phyloP scores from a whole-genome alignment of 2,797 vertebrate species.

The Peromyscus nudipes region DNA sequence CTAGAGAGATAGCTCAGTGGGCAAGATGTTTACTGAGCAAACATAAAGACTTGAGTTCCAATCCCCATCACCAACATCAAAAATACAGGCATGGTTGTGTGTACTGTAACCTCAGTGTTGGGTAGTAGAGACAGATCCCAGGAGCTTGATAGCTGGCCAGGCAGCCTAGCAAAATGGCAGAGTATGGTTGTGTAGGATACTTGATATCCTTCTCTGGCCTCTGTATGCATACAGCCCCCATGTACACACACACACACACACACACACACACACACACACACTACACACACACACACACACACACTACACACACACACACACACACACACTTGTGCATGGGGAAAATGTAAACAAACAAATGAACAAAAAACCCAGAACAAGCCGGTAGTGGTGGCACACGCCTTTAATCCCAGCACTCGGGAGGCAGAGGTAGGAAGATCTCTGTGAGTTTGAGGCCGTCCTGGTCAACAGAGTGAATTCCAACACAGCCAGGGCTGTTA shows the following conservation, averaged over 20 bases:
- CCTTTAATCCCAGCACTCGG: no score
- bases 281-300: no score
- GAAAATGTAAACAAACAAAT: background rate
- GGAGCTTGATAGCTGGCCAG: background rate
- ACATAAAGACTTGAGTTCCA: background rate
- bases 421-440: no score
- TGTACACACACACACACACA: background rate
- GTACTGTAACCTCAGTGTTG: background rate
- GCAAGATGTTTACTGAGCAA: background rate
- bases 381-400: no score
- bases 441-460: no score
- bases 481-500: no score
- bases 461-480: no score
- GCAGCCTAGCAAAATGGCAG: background rate
- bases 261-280: no score
- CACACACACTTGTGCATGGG: no score
- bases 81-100: background rate
- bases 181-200: background rate
- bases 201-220: background rate
- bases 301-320: no score
- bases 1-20: background rate
- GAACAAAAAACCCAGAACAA: background rate
- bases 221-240: background rate
- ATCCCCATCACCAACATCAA: background rate
- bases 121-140: background rate